Base-by-base conservation (phyloP, 2,888 invertebrate species). In the Linhomoeus sp. region DNA sequence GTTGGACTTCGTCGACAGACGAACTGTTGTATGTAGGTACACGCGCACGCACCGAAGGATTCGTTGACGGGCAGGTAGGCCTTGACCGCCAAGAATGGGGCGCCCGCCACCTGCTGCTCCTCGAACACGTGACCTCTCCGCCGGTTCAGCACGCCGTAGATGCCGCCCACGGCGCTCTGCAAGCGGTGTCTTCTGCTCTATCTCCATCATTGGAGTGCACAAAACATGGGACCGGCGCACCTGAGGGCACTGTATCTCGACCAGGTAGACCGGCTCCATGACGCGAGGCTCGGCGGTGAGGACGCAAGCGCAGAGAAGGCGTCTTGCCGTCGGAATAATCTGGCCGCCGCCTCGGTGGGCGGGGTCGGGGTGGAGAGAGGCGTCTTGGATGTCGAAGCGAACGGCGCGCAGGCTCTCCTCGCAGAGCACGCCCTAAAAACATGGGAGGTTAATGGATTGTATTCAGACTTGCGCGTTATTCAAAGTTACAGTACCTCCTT, bases 71-170 rank as follows among this genome's bases (percentile, higher is more conserved):
- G 53, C 24, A 53, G 33, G 35, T 45, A 45, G 15, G 52, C 53
- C 40, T 49, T 53, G 37, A 49, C 39, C 9, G n/a, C 15, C 19
- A 37, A 46, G 26, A 47, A n/a, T 22, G 50, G 50, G n/a, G 41
- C 35, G n/a, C 44, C 37, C 46, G 81, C 74, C 52, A 90, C 81
- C 63, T 87, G 88, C 60, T 77, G 75, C 75, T 94, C 90, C 69
- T 97, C 94, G 71, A 92, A 85, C 54, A 92, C 88, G 70, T 87
- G 85, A 56, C 97, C 97, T 75, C 97, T 81, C 67, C 90, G 80
- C 68, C 86, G 78, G 73, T 90, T 94, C 70, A 94, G 73, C 58
- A 90, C 88, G 65, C 87, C 84, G 70, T 90, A 94, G 70, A 94
- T 88, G 64, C 92, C 92, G 63, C 92, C 92, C 51, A 90, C 84